phyloP scores from a whole-genome alignment of 2,797 vertebrate genomes.

The Oreochromis mossambicus region DNA sequence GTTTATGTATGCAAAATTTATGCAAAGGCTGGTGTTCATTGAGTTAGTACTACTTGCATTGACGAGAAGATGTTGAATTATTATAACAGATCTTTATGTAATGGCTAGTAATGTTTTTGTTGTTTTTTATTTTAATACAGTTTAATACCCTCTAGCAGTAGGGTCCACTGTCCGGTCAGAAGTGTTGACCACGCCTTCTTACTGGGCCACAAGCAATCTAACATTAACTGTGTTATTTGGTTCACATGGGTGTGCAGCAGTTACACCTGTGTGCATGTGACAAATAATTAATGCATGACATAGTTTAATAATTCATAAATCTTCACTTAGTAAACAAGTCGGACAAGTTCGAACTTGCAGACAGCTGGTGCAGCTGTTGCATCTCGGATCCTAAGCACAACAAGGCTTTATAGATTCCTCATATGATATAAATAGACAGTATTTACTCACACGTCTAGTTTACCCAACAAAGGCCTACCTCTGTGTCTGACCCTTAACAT shows the following conservation, averaged over 20 bases:
- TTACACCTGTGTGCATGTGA: not conserved
- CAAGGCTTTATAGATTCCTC: not conserved
- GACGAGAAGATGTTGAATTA: accelerated
- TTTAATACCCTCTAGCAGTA: not conserved
- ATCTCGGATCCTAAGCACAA: not conserved
- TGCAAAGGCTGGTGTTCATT: not conserved
- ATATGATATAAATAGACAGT: constrained; percentile 70
- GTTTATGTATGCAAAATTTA: not conserved
- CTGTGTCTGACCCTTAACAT: constrained; percentile 70
- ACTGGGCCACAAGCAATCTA: not conserved
- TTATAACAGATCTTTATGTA: not conserved
- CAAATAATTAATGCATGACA: not conserved
- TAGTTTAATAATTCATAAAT: not conserved
- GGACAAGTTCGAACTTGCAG: not conserved
- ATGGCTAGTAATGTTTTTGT: not conserved
- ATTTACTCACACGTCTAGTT: constrained; percentile 62
- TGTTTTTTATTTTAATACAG: not conserved
- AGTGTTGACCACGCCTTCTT: not conserved
- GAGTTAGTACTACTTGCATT: not conserved
- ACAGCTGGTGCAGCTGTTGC: not conserved
- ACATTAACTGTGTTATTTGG: not conserved
- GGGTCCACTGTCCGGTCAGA: not conserved
- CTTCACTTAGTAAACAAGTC: not conserved
- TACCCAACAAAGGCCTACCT: constrained; percentile 44
- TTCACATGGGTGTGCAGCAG: not conserved